Evolutionary conservation across 2,113 vertebrate species (phyloP).

Genomic region (Dendrocopos noguchii): DNA sequence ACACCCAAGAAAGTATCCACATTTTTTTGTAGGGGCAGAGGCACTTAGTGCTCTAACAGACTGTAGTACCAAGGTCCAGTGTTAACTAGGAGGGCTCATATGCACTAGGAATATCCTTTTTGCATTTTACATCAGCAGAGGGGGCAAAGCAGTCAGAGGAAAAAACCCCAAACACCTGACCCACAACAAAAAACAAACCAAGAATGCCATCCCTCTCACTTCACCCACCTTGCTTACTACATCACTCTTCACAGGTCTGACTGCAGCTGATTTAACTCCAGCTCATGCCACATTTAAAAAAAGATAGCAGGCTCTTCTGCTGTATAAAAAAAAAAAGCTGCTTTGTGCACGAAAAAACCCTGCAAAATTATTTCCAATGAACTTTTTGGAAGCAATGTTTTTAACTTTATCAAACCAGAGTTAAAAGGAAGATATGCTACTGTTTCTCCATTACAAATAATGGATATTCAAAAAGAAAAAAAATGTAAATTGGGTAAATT

Average conservation of each 20-base stretch:
- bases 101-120: background rate
- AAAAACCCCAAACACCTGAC: background rate
- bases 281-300: background rate
- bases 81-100: background rate
- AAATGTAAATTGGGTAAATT: background rate
- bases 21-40: background rate
- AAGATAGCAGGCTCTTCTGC: background rate
- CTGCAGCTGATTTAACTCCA: background rate
- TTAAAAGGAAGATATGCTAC: conserved; percentile 18
- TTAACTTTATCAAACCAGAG: background rate
- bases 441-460: background rate
- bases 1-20: background rate
- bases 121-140: background rate
- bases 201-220: rapidly evolving
- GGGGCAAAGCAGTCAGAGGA: background rate
- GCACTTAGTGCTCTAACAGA: background rate
- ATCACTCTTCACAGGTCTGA: background rate
- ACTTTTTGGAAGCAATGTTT: background rate
- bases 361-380: background rate
- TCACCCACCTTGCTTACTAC: background rate
- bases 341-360: background rate
- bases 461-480: background rate
- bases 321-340: background rate
- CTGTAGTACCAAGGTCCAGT: background rate
- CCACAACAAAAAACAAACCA: background rate